Base-by-base conservation (phyloP, 2,797 vertebrate genomes). In the Sparus aurata region DNA sequence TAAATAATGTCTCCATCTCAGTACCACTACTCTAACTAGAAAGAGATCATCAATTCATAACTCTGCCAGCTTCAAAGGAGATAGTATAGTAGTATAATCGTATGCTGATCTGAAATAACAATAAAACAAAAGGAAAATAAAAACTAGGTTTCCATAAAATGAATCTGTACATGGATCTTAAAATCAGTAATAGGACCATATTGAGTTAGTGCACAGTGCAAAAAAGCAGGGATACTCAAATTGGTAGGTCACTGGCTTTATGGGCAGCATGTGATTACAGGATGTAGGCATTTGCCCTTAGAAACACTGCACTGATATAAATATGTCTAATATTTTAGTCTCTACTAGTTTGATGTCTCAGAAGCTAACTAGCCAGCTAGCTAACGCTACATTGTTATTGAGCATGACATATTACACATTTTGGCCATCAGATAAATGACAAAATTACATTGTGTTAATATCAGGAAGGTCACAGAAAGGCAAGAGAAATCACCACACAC, bases 211-310 rank as follows among this genome's bases (percentile, higher is more conserved):
- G 75, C 78, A 73, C 69, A 72, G 86, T 54, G 66, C 65, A 85
- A 91, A 93, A 91, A 81, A 85, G 87, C 82, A 70, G 82, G 88
- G 90, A 91, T 76, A 90, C 83, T 89, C 70, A 92, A 92, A 92
- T 92, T 94, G 90, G 91, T 87, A 90, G 92, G 87, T 91, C 92
- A 90, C 81, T 65, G 83, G 64, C 85, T 92, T 92, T 86, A 86
- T 77, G 85, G 73, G 60, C 60, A 0, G 27, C 30, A 41, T 63
- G 61, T 88, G 91, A 93, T 93, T 92, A 93, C 89, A 94, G 89
- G 93, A 93, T 79, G 69, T 88, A 77, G 84, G 80, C 55, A 80
- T 38, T 11, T 10, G 38, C 38, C 38, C 10, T 38, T 11, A 38
- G 2, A 38, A 38, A 38, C 38, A 38, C 38, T 38, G 38, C 38